Evolutionary conservation across 1,140 invertebrate species (phyloP), one percentile per base, ranked within the genome.

Genomic region (Drosophila subpulchrella): DNA sequence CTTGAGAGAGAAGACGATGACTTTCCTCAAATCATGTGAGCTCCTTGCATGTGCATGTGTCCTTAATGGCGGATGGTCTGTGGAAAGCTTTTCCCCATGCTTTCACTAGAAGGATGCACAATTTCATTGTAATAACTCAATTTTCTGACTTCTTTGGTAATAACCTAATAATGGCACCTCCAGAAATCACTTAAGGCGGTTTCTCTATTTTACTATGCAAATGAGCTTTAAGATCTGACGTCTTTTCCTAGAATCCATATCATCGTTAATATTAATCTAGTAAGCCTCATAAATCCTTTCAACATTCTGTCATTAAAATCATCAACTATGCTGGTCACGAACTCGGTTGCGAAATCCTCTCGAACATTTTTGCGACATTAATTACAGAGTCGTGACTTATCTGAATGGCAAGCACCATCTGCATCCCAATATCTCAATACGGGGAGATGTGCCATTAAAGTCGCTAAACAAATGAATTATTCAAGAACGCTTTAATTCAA

Each of bases 11-110:
- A 51, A 70, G 56, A 70, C 48, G 75, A 77, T 70, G 65, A 77
- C 77, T 77, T 76, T 44, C 75, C 58, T 76, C 56, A 77, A 77
- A 76, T 76, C 74, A 68, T 61, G 42, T 77, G 73, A 62, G 54
- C 54, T 63, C 12, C 50, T 17, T 46, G 58, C 32, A 36, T 57
- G 51, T 57, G 36, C 55, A 36, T 41, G 27, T 75, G 36, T 54
- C 41, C 55, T 30, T 15, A 59, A 51, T 44, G 71, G 36, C n/a
- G 48, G 38, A 27, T 54, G 48, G 46, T 66, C 20, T 4, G 10
- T 2, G 42, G 70, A 39, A 54, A 36, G 51, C 50, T 55, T 51
- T 44, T 44, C 44, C 34, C 42, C 30, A 44, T 51, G 30, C 48
- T 51, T 42, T 20, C 51, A n/a, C 36, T 15, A 36, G 51, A 68